Evolutionary conservation across 2,113 vertebrate genomes (phyloP).

Genomic region (Hirundichthys speculiger): DNA sequence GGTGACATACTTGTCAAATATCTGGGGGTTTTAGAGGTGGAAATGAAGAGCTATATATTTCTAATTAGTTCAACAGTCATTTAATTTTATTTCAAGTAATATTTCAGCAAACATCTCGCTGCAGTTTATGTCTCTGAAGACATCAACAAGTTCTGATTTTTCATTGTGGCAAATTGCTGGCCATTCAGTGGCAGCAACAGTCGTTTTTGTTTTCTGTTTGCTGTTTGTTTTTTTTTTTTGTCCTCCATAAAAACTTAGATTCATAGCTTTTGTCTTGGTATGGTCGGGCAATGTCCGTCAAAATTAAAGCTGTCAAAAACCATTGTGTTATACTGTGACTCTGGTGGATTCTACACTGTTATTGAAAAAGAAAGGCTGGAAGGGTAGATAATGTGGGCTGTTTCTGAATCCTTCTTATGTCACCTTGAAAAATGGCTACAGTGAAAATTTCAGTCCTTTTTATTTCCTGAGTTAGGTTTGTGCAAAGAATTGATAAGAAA

Average conservation of each 20-base stretch:
- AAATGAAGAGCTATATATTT: too few species aligned
- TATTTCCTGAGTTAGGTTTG: slow-evolving; percentile 35
- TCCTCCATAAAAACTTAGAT: not conserved
- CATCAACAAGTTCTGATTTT: not conserved
- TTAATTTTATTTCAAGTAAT: not conserved
- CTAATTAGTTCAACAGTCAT: not conserved
- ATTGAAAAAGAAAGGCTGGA: too few species aligned
- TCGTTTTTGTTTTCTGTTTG: not conserved
- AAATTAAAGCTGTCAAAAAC: too few species aligned
- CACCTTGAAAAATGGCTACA: not conserved
- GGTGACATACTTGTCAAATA: too few species aligned
- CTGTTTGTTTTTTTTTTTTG: not conserved
- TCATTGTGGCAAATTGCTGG: not conserved
- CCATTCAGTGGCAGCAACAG: not conserved
- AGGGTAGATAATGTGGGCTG: too few species aligned
- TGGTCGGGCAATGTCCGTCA: not conserved
- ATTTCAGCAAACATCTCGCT: not conserved
- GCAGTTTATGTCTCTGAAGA: not conserved
- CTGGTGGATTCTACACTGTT: too few species aligned
- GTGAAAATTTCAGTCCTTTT: slow-evolving; percentile 18
- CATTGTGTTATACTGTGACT: not conserved
- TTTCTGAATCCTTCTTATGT: too few species aligned
- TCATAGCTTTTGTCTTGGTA: not conserved
- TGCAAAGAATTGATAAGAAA: slow-evolving; percentile 19
- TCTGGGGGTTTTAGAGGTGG: not conserved